Evolutionary conservation across 2,797 vertebrate genomes (phyloP).

Genomic region (Gambusia yucatana): DNA sequence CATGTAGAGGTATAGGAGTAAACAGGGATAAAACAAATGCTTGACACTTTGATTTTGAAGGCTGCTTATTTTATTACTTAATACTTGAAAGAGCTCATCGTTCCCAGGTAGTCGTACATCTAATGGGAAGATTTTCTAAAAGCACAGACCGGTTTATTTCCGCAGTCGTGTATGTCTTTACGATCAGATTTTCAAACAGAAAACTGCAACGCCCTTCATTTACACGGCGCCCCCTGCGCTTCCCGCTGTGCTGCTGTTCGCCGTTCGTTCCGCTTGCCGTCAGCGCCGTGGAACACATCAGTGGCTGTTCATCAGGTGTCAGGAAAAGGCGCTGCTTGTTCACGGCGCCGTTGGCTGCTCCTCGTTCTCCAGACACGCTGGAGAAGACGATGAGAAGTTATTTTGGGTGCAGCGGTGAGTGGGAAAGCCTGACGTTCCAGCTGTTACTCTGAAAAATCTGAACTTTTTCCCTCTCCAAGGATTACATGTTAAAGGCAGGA

Average conservation of each 20-base stretch:
- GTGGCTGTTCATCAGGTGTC: conserved; percentile 25
- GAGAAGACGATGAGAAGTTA: conserved; percentile 29
- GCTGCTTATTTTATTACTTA: background rate
- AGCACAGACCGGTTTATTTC: background rate
- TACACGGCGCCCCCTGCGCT: conserved; percentile 10
- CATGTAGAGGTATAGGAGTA: background rate
- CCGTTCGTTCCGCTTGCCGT: conserved; percentile 15
- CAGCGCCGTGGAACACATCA: conserved; percentile 22
- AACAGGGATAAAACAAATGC: background rate
- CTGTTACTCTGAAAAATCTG: conserved; percentile 7
- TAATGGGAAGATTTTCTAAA: background rate
- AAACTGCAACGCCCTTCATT: background rate
- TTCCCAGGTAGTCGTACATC: background rate
- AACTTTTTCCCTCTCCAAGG: background rate
- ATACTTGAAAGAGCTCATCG: background rate
- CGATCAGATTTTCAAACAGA: background rate
- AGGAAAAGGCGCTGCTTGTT: background rate
- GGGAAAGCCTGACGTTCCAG: conserved; percentile 22
- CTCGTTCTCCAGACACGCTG: conserved; percentile 11
- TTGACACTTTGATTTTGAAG: background rate
- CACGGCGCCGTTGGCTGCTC: conserved; percentile 9
- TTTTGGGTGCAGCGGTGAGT: conserved; percentile 27
- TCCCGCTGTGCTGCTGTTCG: conserved; percentile 23
- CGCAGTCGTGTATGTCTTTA: background rate
- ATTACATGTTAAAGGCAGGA: conserved; percentile 23